A percentile compares a stretch with the other conserved stretches of the same genome.
Conservation (phyloP, 2,113 vertebrate species). For the Glaucomys volans region DNA sequence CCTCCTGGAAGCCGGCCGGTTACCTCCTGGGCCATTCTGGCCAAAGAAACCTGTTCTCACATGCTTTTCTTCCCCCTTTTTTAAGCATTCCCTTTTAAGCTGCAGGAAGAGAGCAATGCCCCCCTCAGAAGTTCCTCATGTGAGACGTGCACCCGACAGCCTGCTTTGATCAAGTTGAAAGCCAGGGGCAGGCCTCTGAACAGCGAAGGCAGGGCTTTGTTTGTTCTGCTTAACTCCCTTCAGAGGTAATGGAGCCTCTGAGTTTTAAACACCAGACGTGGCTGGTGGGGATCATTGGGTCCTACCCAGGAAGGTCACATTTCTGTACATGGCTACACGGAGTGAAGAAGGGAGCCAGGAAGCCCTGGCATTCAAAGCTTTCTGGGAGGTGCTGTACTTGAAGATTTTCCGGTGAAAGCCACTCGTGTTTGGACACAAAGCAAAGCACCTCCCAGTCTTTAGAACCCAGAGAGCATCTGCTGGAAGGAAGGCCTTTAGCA, state of each 20-base stretch:
- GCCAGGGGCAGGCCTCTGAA: background rate
- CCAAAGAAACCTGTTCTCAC: background rate
- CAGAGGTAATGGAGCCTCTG: background rate
- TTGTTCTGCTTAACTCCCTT: background rate
- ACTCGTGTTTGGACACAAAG: background rate
- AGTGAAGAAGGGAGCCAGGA: background rate
- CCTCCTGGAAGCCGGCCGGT: background rate
- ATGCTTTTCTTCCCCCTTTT: background rate
- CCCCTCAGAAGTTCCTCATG: background rate
- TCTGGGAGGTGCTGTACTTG: background rate
- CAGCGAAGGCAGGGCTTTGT: background rate
- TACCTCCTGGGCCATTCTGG: background rate
- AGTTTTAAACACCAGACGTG: background rate
- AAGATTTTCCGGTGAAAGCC: slow-evolving; percentile 26
- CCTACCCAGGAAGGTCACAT: background rate
- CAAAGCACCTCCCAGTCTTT: background rate
- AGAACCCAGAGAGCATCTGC: slow-evolving; percentile 24
- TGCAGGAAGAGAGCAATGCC: background rate
- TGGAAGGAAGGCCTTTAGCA: slow-evolving; percentile 61
- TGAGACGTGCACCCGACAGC: background rate
- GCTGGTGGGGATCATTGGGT: background rate
- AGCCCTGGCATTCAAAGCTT: background rate
- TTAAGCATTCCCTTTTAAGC: slow-evolving; percentile 24
- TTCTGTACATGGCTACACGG: background rate
- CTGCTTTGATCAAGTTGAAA: slow-evolving; percentile 63